phyloP scores from a whole-genome alignment of 2,113 vertebrate genomes.

The Lipophrys pholis region DNA sequence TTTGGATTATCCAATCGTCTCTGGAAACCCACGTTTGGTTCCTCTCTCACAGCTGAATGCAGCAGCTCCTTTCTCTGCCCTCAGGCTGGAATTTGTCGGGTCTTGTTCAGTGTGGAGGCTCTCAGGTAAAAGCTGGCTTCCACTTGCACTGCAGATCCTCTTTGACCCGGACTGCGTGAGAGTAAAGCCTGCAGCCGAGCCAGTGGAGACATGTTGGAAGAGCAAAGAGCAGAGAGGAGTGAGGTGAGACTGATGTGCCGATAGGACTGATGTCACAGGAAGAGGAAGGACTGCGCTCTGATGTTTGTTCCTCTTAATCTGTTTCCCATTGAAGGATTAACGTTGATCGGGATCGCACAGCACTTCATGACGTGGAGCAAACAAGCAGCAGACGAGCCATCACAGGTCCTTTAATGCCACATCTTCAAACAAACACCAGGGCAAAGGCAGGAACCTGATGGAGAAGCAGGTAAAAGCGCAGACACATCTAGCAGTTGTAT shows the following conservation, averaged over 20 bases:
- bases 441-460: conserved; percentile 36
- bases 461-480: neutral
- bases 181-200: conserved; percentile 10
- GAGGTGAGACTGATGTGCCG: neutral
- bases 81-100: conserved; percentile 29
- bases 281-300: conserved; percentile 36
- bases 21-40: too few species aligned
- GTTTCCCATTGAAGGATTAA: conserved; percentile 35
- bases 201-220: conserved; percentile 15
- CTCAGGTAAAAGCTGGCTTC: conserved; percentile 11
- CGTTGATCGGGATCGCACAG: conserved; percentile 20
- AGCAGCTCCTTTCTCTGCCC: conserved; percentile 5
- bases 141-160: neutral
- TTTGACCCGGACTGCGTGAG: conserved; percentile 25
- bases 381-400: conserved; percentile 10
- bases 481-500: too few species aligned
- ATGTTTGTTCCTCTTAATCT: conserved; percentile 27
- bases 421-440: neutral
- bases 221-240: conserved; percentile 4
- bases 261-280: conserved; percentile 17
- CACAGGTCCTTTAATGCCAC: neutral
- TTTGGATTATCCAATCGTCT: too few species aligned
- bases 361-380: conserved; percentile 36
- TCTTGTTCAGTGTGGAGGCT: conserved; percentile 39
- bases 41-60: neutral